Conservation (phyloP, 2,113 vertebrate genomes). For the Piliocolobus tephrosceles region DNA sequence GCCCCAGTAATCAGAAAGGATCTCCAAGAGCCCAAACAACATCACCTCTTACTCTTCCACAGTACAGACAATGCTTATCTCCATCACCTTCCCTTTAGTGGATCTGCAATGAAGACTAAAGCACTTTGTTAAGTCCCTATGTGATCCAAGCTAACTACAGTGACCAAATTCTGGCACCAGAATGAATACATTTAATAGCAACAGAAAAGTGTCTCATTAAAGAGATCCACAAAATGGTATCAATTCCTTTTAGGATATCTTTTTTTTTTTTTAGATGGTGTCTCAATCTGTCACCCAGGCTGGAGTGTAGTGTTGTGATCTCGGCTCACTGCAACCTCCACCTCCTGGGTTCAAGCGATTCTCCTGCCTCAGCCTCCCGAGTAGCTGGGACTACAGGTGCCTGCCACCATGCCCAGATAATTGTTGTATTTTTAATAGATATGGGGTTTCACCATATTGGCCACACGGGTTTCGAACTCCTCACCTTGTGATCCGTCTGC, state of each 20-base stretch:
- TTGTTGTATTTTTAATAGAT: too few species aligned
- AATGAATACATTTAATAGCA: background rate
- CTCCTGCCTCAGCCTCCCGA: too few species aligned
- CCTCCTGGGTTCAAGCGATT: too few species aligned
- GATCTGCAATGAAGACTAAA: background rate
- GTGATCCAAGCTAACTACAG: background rate
- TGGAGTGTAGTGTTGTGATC: too few species aligned
- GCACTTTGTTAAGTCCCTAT: background rate
- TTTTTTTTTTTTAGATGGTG: background rate
- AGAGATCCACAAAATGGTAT: background rate
- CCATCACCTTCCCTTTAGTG: background rate
- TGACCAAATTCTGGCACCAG: background rate
- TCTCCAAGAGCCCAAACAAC: background rate
- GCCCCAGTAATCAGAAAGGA: background rate
- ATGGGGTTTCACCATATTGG: too few species aligned
- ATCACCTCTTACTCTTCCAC: background rate
- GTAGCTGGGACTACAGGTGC: too few species aligned
- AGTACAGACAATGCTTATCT: background rate
- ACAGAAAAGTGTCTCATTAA: conserved; percentile 14
- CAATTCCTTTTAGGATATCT: background rate
- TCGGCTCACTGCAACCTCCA: too few species aligned
- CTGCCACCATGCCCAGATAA: too few species aligned
- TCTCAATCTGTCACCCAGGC: too few species aligned
- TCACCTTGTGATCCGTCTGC: too few species aligned
- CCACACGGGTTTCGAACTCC: too few species aligned